Evolutionary conservation across 2,888 invertebrate genomes (phyloP).

Genomic region (Scaptomyza reducta): DNA sequence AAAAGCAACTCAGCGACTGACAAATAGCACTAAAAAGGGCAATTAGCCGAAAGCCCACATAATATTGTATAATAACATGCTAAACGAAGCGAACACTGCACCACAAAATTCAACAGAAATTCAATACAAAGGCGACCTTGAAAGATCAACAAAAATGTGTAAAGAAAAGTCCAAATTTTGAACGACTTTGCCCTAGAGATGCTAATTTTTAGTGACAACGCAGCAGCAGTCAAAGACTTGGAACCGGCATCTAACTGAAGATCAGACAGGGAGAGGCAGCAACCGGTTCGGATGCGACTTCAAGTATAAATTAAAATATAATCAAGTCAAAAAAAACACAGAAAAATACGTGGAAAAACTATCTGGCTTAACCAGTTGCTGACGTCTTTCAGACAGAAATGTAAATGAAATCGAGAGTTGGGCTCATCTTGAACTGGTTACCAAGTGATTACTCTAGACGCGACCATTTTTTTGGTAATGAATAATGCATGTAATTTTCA

Average conservation of each 20-base stretch:
- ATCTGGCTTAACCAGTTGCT: conserved; percentile 60
- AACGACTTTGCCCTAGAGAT: conserved; percentile 55
- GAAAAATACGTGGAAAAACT: conserved; percentile 37
- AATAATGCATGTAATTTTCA: conserved; percentile 38
- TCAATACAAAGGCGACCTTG: conserved; percentile 60
- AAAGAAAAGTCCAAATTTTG: conserved; percentile 53
- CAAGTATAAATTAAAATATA: conserved; percentile 56
- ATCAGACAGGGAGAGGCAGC: conserved; percentile 38
- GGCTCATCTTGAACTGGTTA: conserved; percentile 25
- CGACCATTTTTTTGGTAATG: conserved; percentile 26
- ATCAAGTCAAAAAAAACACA: conserved; percentile 40
- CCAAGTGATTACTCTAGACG: conserved; percentile 13
- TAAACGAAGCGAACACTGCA: conserved; percentile 21
- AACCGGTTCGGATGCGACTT: conserved; percentile 58
- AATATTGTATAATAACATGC: conserved; percentile 42
- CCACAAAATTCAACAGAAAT: conserved; percentile 42
- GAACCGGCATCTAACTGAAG: conserved; percentile 44
- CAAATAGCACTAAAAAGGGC: conserved; percentile 28
- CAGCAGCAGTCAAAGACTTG: conserved; percentile 39
- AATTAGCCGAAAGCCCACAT: conserved; percentile 28
- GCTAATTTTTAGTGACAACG: conserved; percentile 74
- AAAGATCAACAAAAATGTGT: conserved; percentile 41
- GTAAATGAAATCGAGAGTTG: conserved; percentile 77
- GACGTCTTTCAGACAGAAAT: conserved; percentile 66
- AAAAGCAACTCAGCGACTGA: conserved; percentile 19